Evolutionary conservation across 2,113 vertebrate species (phyloP).

Genomic region (Cygnus buccinator): DNA sequence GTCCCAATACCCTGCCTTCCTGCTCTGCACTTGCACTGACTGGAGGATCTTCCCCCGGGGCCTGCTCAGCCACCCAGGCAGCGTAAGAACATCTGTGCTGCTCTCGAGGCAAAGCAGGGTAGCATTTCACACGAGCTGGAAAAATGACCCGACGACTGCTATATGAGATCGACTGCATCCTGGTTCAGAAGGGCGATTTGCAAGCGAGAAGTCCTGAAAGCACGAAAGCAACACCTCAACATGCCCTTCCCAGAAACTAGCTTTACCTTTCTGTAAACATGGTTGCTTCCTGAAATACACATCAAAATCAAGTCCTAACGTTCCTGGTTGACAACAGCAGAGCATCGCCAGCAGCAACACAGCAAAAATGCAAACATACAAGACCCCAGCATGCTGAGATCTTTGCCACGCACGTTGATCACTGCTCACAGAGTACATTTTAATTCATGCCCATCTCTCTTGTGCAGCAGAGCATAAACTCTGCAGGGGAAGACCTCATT

Average conservation of each 20-base stretch:
- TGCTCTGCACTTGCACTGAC: not conserved
- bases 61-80: not conserved
- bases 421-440: not conserved
- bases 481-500: not conserved
- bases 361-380: not conserved
- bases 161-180: accelerated
- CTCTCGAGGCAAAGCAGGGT: not conserved
- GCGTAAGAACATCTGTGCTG: not conserved
- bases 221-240: not conserved
- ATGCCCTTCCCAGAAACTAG: not conserved
- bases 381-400: accelerated
- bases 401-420: not conserved
- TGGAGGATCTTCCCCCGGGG: not conserved
- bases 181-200: not conserved
- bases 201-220: not conserved
- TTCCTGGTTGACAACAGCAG: not conserved
- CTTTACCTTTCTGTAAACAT: not conserved
- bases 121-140: not conserved
- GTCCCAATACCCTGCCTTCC: not conserved
- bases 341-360: not conserved
- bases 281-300: not conserved
- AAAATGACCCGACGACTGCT: not conserved
- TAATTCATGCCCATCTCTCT: not conserved
- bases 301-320: not conserved
- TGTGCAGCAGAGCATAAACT: not conserved